Conservation (phyloP, 2,888 invertebrate species). For the Lasius fuliginosus region DNA sequence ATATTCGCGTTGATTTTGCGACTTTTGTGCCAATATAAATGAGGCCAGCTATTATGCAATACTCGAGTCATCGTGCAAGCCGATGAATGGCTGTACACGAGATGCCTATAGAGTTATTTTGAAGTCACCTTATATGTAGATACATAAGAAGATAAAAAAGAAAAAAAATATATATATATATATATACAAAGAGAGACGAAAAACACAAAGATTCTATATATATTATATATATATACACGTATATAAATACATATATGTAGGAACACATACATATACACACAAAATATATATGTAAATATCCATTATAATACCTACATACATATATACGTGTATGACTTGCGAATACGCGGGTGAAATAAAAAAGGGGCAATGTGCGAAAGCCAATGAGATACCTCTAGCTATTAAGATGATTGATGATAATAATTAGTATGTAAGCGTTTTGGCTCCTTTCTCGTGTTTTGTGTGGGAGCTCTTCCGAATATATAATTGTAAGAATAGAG, state of each 20-base stretch:
- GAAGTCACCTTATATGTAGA: constrained; percentile 67
- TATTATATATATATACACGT: constrained; percentile 39
- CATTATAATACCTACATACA: constrained; percentile 61
- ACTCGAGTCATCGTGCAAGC: constrained; percentile 76
- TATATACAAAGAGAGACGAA: constrained; percentile 45
- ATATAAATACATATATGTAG: background rate
- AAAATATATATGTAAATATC: constrained; percentile 60
- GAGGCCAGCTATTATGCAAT: constrained; percentile 76
- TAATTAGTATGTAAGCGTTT: constrained; percentile 85
- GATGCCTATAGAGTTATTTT: constrained; percentile 82
- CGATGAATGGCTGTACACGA: constrained; percentile 70
- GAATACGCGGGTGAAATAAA: constrained; percentile 43
- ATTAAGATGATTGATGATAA: constrained; percentile 82
- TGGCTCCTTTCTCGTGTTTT: constrained; percentile 47
- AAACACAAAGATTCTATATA: constrained; percentile 54
- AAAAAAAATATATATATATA: constrained; percentile 40
- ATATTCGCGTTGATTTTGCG: constrained; percentile 59
- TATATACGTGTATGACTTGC: constrained; percentile 56
- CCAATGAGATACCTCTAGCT: constrained; percentile 70
- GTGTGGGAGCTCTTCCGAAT: constrained; percentile 40
- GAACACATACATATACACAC: constrained; percentile 32
- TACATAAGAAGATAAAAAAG: constrained; percentile 40
- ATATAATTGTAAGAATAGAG: constrained; percentile 54
- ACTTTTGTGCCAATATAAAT: constrained; percentile 73
- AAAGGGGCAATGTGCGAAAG: constrained; percentile 52